These are phyloP conservation scores for Rana temporaria DNA, from an alignment of 2,113 vertebrate species.

Conservation along the genomic window DNA sequence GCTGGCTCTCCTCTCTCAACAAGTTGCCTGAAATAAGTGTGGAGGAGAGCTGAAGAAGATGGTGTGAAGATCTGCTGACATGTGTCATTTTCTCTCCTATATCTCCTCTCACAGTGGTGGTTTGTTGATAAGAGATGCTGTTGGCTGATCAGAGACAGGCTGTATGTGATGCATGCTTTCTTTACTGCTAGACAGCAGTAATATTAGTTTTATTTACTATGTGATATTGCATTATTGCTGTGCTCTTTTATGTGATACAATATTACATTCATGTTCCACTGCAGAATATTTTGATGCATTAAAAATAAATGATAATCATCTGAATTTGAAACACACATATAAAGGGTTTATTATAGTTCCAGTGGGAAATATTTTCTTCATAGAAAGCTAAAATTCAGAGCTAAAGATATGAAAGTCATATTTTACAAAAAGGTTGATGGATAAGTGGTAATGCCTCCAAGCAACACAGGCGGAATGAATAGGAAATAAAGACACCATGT, in stretches of 20 bases:
- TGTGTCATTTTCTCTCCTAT: not conserved
- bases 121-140: slow-evolving; percentile 9
- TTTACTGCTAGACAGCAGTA: not conserved
- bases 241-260: slow-evolving; percentile 21
- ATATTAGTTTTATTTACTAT: slow-evolving; percentile 19
- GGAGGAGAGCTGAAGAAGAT: not conserved
- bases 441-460: slow-evolving; percentile 16
- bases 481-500: slow-evolving; percentile 6
- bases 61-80: not conserved
- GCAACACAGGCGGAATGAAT: slow-evolving; percentile 17
- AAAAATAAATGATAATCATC: slow-evolving; percentile 45
- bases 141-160: slow-evolving; percentile 20
- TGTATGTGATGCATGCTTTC: not conserved
- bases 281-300: slow-evolving; percentile 35
- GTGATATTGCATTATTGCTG: slow-evolving; percentile 16
- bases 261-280: slow-evolving; percentile 8
- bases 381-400: slow-evolving; percentile 24
- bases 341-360: slow-evolving; percentile 40
- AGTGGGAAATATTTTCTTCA: slow-evolving; percentile 45
- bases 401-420: slow-evolving; percentile 48
- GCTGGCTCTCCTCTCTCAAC: slow-evolving; percentile 23
- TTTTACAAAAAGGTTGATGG: slow-evolving; percentile 41
- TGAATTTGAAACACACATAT: slow-evolving; percentile 34
- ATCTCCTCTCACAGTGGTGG: not conserved
- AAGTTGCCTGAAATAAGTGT: not conserved